Evolutionary conservation across 2,113 vertebrate species (phyloP).

Genomic region (Chascanopsetta lugubris): DNA sequence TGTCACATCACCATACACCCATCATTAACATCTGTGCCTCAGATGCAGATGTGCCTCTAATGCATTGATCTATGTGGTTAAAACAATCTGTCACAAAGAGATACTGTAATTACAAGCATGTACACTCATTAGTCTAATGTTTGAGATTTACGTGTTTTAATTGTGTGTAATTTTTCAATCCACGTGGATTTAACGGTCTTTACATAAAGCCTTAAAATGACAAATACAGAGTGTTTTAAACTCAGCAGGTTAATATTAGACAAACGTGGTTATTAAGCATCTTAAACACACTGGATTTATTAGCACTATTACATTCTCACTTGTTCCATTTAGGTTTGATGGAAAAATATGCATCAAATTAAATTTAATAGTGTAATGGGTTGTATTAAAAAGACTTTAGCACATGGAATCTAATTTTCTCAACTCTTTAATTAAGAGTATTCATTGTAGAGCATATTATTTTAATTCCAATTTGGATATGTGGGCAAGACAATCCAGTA

Average conservation of each 20-base stretch:
- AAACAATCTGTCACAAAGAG: background rate
- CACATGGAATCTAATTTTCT: background rate
- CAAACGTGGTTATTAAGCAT: background rate
- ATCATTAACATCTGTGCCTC: conserved; percentile 8
- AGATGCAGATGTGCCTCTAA: background rate
- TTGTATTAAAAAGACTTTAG: background rate
- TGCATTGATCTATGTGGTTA: background rate
- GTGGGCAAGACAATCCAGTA: background rate
- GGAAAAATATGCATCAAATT: background rate
- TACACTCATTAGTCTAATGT: background rate
- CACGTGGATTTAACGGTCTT: background rate
- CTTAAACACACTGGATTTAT: conserved; percentile 1
- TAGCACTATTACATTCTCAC: background rate
- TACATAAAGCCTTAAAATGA: background rate
- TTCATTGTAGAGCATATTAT: background rate
- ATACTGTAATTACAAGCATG: conserved; percentile 6
- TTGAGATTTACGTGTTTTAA: background rate
- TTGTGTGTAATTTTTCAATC: background rate
- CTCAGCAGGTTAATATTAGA: background rate
- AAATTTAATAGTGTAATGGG: background rate
- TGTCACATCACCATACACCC: conserved; percentile 2
- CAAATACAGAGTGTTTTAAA: background rate
- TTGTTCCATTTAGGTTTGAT: background rate
- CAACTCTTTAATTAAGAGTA: background rate
- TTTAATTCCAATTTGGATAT: background rate